Percentiles rank a stretch among this genome's conserved stretches.
These are phyloP conservation scores for Archips xylosteana DNA, from an alignment of 2,888 invertebrate species.

Conservation along the genomic window DNA sequence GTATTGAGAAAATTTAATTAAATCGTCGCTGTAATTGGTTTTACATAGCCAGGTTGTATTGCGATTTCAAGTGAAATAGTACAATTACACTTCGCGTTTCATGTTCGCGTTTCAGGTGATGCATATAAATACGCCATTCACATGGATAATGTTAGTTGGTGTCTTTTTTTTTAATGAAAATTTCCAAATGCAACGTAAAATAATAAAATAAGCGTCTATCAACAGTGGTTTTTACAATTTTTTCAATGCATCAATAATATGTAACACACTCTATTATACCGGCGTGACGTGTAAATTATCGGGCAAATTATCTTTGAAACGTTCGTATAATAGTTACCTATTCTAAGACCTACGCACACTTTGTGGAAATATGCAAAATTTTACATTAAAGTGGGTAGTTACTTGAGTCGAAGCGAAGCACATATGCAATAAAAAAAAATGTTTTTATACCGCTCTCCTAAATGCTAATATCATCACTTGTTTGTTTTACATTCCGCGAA, in stretches of 20 bases:
- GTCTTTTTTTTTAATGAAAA: neutral
- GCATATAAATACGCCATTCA: neutral
- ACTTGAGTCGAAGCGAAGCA: slow-evolving; percentile 1
- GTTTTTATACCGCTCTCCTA: neutral
- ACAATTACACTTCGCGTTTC: neutral
- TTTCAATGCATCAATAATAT: too few relatives aligned
- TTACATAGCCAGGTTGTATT: neutral
- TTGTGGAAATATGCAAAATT: neutral
- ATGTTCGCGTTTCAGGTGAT: neutral
- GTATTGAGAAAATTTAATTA: slow-evolving; percentile 25
- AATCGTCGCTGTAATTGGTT: slow-evolving; percentile 13
- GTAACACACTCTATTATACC: too few relatives aligned
- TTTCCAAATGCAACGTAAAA: neutral
- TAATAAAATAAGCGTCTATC: neutral
- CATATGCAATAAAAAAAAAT: slow-evolving; percentile 8
- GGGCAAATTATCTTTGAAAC: too few relatives aligned
- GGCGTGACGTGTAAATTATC: too few relatives aligned
- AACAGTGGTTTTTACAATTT: too few relatives aligned
- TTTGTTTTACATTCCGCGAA: slow-evolving; percentile 25
- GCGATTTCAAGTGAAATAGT: neutral
- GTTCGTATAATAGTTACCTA: too few relatives aligned
- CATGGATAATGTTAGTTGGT: neutral
- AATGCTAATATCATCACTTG: slow-evolving; percentile 17
- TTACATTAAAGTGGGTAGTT: neutral
- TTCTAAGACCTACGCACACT: too few relatives aligned